Evolutionary conservation across 2,113 vertebrate species (phyloP), one percentile per base, ranked within the genome.

Genomic region (Neotragus moschatus): DNA sequence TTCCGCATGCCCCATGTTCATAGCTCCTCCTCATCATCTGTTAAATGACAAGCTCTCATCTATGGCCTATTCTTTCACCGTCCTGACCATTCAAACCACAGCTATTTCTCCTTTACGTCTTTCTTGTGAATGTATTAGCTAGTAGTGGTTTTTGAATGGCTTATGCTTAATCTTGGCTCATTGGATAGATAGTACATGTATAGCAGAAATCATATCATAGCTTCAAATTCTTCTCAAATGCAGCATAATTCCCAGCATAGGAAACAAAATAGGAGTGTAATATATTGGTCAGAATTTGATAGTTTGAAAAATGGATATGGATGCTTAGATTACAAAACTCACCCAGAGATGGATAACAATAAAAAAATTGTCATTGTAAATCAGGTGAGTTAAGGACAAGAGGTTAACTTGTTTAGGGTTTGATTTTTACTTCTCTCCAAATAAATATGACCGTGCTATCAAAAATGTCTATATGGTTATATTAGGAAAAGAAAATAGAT

Each of bases 381-480:
- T 79, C 23, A 94, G 15, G 30, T 11, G 9, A 16, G 16, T 45
- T 49, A 94, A 61, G 28, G 75, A 17, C 25, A 95, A 92, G 19
- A 43, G 33, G 5, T 39, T 63, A 47, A n/a, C 28, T 88, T 84
- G 9, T 19, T 79, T 90, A 53, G 0, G 17, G 14, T 88, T 88
- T 90, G 9, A 47, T 39, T 56, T 95, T 96, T 51, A 88, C 16
- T 92, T 97, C 39, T 90, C n/a, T 86, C 8, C 25, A 75, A 7
- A 4, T 56, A 81, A 94, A 91, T 49, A 28, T 86, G 25, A 61
- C 30, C 56, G 0, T 87, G 10, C 26, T 73, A 39, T 53, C 26
- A 92, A 61, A 90, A 90, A 60, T 85, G 7, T 90, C 81, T 88
- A 25, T 33, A 70, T 53, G 25, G 28, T 86, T 47, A n/a, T 39